Base-by-base conservation (phyloP, 2,888 invertebrate species). In the Drosophila anceps region DNA sequence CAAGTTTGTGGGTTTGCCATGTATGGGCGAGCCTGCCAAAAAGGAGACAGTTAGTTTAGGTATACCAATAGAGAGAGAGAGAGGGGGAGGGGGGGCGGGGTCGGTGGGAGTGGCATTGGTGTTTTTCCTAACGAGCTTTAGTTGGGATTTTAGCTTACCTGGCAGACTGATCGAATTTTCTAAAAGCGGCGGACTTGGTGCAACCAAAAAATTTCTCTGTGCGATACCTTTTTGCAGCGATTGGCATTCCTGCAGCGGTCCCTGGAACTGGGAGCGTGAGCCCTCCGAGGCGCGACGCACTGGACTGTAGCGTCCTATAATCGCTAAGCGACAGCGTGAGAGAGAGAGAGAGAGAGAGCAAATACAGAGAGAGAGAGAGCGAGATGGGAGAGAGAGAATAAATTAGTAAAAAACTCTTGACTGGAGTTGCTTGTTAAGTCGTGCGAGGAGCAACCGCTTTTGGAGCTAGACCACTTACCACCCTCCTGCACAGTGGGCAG, bases 261-360 rank as follows among this genome's bases (percentile, higher is more conserved):
- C 94, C 88, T 94, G 95, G 92, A 94, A 95, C 91, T 93, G 95
- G 60, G 93, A 94, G 74, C 92, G 94, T 13, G 94, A 94, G 48
- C 94, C 93, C 73, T 98, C 98, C 72, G 96, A 97, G 10, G 98
- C 98, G 76, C 98, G 94, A 1, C 98, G 95, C 15, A 98, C 98
- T 0, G 98, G 98, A 75, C 98, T 98, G 92, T 97, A 98, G 24
- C 98, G 93, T 87, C 93, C 93, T 93, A 81, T 80, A 60, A 76
- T 81, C 65, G 85, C 87, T 85, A 79, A 87, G 78, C 69, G 62
- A 24, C 53, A 72, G 59, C 55, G 27, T 18, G 35, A 4, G n/a
- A 4, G 12, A 59, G 15, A 13, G 44, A 15, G 9, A 24, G 0
- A 13, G 46, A 59, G 9, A 61, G 31, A 58, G 20, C 20, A 24